Evolutionary conservation across 2,797 vertebrate species (phyloP).

Genomic region (Lepus oiostolus): DNA sequence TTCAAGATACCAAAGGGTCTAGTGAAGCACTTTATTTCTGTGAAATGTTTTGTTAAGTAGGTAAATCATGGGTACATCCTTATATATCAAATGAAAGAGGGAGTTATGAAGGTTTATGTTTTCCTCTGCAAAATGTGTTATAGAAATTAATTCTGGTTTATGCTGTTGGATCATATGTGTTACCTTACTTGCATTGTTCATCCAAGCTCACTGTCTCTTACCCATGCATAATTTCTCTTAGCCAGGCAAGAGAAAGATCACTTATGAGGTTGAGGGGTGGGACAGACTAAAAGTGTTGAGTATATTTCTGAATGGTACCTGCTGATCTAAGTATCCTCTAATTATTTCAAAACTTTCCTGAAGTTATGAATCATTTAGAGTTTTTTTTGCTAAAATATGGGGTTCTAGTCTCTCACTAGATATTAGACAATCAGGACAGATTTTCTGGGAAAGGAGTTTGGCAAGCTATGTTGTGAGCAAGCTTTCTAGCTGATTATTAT

Average conservation of each 20-base stretch:
- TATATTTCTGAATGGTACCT: background rate
- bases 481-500: background rate
- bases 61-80: background rate
- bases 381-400: background rate
- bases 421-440: background rate
- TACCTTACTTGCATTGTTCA: background rate
- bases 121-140: background rate
- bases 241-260: background rate
- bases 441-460: background rate
- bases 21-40: conserved; percentile 13
- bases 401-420: background rate
- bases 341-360: background rate
- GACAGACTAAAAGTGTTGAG: background rate
- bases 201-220: background rate
- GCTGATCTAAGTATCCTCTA: background rate
- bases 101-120: background rate
- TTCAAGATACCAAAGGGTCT: conserved; percentile 21
- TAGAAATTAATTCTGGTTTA: background rate
- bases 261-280: background rate
- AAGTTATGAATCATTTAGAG: background rate
- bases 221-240: background rate
- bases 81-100: background rate
- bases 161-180: background rate
- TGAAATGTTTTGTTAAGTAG: conserved; percentile 35
- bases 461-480: background rate